phyloP scores from a whole-genome alignment of 2,888 invertebrate species.

The Eledona agricola region DNA sequence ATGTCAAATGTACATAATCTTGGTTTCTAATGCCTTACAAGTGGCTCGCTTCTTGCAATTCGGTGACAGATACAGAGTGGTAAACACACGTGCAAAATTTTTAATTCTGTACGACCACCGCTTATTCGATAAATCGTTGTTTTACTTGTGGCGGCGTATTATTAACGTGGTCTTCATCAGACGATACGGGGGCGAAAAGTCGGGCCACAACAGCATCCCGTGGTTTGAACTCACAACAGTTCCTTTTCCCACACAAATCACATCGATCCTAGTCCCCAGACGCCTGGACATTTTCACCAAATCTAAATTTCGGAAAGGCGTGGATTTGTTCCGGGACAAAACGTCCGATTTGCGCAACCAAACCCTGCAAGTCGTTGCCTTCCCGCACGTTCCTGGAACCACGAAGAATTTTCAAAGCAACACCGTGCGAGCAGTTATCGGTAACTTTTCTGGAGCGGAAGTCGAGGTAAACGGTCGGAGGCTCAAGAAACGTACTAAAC shows the following conservation, averaged over 20 bases:
- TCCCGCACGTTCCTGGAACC: slow-evolving; percentile 74
- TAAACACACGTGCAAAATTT: slow-evolving; percentile 77
- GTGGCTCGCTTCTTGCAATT: slow-evolving; percentile 73
- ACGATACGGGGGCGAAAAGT: slow-evolving; percentile 60
- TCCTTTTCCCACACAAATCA: slow-evolving; percentile 74
- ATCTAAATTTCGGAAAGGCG: slow-evolving; percentile 67
- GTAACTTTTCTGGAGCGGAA: slow-evolving; percentile 70
- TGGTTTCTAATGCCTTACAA: slow-evolving; percentile 77
- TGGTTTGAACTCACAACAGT: slow-evolving; percentile 79
- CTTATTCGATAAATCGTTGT: slow-evolving; percentile 71
- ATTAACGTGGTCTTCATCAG: slow-evolving; percentile 78
- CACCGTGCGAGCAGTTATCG: slow-evolving; percentile 44
- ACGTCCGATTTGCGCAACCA: slow-evolving; percentile 69
- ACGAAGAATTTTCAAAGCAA: slow-evolving; percentile 56
- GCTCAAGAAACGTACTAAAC: not conserved
- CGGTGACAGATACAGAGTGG: slow-evolving; percentile 74
- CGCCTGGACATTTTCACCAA: slow-evolving; percentile 75
- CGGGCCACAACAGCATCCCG: slow-evolving; percentile 56
- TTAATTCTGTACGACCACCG: slow-evolving; percentile 75
- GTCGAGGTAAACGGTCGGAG: slow-evolving; percentile 67
- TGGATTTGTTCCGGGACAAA: slow-evolving; percentile 67
- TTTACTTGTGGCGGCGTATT: slow-evolving; percentile 80
- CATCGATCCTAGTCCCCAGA: slow-evolving; percentile 67
- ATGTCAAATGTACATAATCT: slow-evolving; percentile 76
- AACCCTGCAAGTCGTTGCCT: slow-evolving; percentile 69